phyloP scores from a whole-genome alignment of 1,140 invertebrate genomes.

The Hyles vespertilio region DNA sequence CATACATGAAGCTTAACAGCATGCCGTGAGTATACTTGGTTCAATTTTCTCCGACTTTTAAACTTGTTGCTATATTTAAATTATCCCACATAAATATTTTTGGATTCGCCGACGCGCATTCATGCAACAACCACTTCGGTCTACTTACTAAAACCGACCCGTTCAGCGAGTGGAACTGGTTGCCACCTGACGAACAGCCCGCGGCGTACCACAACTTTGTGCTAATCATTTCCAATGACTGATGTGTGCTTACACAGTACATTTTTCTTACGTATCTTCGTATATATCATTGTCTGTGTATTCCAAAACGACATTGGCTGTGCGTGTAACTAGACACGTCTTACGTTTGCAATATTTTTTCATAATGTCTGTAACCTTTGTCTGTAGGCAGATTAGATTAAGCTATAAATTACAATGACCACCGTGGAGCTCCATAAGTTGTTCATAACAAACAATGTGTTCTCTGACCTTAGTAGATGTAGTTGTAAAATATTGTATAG shows the following conservation, averaged over 20 bases:
- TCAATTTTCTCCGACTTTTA: too few relatives aligned
- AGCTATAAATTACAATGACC: too few relatives aligned
- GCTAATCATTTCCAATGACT: slow-evolving; percentile 45
- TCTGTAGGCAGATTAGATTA: background rate
- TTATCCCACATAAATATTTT: slow-evolving; percentile 13
- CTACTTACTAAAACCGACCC: slow-evolving; percentile 41
- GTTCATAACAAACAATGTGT: too few relatives aligned
- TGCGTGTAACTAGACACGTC: too few relatives aligned
- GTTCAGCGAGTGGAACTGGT: slow-evolving; percentile 48
- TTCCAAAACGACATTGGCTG: too few relatives aligned
- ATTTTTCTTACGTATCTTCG: background rate
- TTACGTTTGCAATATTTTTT: background rate
- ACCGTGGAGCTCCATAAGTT: too few relatives aligned
- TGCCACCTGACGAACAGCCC: slow-evolving; percentile 35
- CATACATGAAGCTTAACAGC: slow-evolving; percentile 68
- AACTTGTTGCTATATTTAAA: slow-evolving; percentile 6
- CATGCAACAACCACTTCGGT: slow-evolving; percentile 36
- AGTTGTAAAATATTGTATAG: background rate
- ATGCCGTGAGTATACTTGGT: slow-evolving; percentile 64
- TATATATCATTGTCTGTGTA: background rate
- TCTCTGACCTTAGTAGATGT: background rate
- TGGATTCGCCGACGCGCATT: slow-evolving; percentile 25
- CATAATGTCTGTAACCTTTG: background rate
- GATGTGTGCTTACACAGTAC: slow-evolving; percentile 20
- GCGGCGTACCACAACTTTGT: slow-evolving; percentile 33